A percentile compares a stretch with the other conserved stretches of the same genome.
Evolutionary conservation across 2,888 invertebrate species (phyloP).

Genomic region (Isoperla grammatica): DNA sequence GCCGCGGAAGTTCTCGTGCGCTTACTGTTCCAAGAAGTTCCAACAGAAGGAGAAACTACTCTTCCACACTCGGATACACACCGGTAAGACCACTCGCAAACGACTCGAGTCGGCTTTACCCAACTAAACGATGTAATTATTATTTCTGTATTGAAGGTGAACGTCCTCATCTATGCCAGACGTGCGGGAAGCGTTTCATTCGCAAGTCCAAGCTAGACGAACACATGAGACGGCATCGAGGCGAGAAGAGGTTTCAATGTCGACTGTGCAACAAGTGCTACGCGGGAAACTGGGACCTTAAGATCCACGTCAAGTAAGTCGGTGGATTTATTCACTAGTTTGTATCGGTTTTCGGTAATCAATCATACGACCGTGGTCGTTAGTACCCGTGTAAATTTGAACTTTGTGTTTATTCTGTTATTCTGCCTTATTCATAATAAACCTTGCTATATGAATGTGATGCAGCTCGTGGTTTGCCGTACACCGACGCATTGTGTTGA

Average conservation of each 20-base stretch:
- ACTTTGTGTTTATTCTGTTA: no score
- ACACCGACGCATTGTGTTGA: no score
- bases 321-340: background rate
- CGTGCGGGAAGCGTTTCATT: slow-evolving; percentile 32
- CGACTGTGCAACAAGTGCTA: slow-evolving; percentile 27
- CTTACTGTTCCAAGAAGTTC: slow-evolving; percentile 28
- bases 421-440: no score
- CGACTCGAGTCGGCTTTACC: no score
- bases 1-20: slow-evolving; percentile 26
- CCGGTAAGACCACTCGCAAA: no score
- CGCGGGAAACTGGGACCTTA: slow-evolving; percentile 31
- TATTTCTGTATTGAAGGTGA: slow-evolving; percentile 24
- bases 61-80: slow-evolving; percentile 32
- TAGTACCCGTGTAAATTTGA: no score
- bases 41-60: slow-evolving; percentile 31
- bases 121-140: background rate
- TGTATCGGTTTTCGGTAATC: no score
- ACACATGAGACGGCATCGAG: slow-evolving; percentile 30
- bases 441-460: no score
- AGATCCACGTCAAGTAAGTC: slow-evolving; percentile 27
- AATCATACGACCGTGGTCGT: no score
- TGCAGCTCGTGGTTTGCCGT: no score
- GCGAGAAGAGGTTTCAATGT: slow-evolving; percentile 29
- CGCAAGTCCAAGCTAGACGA: slow-evolving; percentile 31
- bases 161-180: slow-evolving; percentile 30